Percentiles rank a stretch among this genome's conserved stretches.
phyloP scores from a whole-genome alignment of 2,797 vertebrate genomes.

The Avahi laniger region DNA sequence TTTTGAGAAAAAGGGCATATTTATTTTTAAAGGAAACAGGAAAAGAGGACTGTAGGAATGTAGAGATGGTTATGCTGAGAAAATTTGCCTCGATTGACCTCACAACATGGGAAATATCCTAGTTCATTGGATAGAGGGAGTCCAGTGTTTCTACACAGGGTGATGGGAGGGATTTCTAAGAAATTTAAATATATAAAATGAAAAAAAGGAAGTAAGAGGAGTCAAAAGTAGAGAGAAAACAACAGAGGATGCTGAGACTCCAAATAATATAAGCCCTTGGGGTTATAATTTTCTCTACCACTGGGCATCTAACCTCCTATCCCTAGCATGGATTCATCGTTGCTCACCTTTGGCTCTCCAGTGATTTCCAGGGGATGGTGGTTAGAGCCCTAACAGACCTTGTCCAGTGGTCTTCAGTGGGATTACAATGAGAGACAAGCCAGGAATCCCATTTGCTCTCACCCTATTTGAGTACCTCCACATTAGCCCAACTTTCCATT shows the following conservation, averaged over 20 bases:
- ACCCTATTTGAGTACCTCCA: neutral
- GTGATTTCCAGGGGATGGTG: neutral
- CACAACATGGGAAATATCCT: neutral
- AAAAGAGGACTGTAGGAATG: neutral
- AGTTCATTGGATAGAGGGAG: neutral
- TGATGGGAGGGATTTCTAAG: neutral
- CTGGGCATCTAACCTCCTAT: neutral
- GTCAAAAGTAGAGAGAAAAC: neutral
- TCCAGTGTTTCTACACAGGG: neutral
- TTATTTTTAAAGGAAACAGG: conserved; percentile 33
- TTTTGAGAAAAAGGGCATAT: neutral
- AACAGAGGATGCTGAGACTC: neutral
- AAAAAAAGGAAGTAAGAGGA: conserved; percentile 12
- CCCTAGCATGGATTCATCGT: no score
- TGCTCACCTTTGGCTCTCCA: neutral
- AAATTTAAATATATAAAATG: neutral
- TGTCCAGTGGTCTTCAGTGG: conserved; percentile 14
- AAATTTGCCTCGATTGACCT: neutral
- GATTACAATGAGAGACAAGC: neutral
- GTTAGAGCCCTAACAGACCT: neutral
- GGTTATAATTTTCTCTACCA: neutral
- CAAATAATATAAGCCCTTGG: neutral
- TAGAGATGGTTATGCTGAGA: neutral
- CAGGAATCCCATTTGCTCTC: neutral
- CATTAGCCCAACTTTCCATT: neutral